A percentile compares a stretch with the other conserved stretches of the same genome.
Evolutionary conservation across 2,113 vertebrate genomes (phyloP).

Genomic region (Corvus cornix): DNA sequence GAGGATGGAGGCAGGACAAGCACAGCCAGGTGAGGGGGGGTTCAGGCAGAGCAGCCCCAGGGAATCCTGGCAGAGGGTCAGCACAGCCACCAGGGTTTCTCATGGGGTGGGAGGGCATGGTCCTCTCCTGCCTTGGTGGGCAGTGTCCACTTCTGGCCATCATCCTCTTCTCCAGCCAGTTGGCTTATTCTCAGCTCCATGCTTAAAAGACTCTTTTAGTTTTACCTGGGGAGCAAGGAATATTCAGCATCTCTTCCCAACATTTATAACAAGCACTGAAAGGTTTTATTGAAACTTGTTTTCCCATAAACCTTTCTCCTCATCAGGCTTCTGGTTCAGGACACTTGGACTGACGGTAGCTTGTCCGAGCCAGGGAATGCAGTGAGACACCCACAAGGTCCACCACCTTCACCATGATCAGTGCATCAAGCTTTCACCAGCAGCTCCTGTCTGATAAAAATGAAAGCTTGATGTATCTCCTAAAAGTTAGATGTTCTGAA

Average conservation of each 20-base stretch:
- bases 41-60: background rate
- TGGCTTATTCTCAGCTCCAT: background rate
- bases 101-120: accelerated
- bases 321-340: background rate
- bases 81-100: background rate
- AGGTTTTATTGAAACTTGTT: background rate
- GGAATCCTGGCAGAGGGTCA: background rate
- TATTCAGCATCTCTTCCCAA: background rate
- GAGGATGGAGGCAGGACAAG: background rate
- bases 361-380: accelerated
- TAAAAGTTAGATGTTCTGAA: background rate
- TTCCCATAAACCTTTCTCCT: background rate
- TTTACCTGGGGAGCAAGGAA: background rate
- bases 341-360: background rate
- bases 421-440: background rate
- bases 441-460: background rate
- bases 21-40: accelerated
- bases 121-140: background rate
- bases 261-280: background rate
- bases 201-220: background rate
- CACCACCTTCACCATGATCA: background rate
- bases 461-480: background rate
- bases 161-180: background rate
- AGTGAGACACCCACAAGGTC: background rate
- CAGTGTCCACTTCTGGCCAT: background rate